A percentile compares a stretch with the other conserved stretches of the same genome.
Evolutionary conservation across 2,797 vertebrate genomes (phyloP).

Genomic region (Oreonectes daqikongensis): DNA sequence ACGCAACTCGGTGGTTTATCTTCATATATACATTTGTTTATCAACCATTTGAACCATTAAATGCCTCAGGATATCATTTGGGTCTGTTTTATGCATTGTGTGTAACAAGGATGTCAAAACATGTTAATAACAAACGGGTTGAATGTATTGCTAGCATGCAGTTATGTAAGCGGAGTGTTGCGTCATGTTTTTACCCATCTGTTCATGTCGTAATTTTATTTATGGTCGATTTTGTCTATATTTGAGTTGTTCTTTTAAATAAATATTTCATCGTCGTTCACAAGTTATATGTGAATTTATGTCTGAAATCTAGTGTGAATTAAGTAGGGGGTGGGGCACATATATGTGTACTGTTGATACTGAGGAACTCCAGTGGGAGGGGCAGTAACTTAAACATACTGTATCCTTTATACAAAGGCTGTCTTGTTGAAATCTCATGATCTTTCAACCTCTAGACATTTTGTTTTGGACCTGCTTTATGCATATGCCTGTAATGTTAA

Average conservation of each 20-base stretch:
- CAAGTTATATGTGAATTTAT: neutral
- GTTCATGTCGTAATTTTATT: neutral
- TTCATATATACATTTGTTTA: neutral
- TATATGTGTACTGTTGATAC: neutral
- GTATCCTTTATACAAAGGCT: neutral
- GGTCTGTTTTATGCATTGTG: too few species aligned
- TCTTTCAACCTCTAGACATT: too few species aligned
- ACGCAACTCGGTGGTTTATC: neutral
- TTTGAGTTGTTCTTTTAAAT: neutral
- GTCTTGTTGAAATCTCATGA: neutral
- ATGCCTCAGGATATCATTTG: neutral
- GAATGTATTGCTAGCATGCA: neutral
- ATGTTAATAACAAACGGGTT: neutral
- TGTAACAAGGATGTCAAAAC: neutral
- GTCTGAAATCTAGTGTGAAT: neutral
- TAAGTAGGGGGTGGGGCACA: conserved; percentile 27
- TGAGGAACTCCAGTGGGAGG: neutral
- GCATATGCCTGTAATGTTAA: neutral
- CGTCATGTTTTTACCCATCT: conserved; percentile 25
- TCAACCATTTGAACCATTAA: neutral
- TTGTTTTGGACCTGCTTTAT: neutral
- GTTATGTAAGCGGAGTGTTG: conserved; percentile 24
- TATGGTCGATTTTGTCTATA: neutral
- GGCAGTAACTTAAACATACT: neutral
- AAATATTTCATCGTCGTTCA: neutral